A percentile compares a stretch with the other conserved stretches of the same genome.
Evolutionary conservation across 2,113 vertebrate genomes (phyloP).

Genomic region (Helogale parvula): DNA sequence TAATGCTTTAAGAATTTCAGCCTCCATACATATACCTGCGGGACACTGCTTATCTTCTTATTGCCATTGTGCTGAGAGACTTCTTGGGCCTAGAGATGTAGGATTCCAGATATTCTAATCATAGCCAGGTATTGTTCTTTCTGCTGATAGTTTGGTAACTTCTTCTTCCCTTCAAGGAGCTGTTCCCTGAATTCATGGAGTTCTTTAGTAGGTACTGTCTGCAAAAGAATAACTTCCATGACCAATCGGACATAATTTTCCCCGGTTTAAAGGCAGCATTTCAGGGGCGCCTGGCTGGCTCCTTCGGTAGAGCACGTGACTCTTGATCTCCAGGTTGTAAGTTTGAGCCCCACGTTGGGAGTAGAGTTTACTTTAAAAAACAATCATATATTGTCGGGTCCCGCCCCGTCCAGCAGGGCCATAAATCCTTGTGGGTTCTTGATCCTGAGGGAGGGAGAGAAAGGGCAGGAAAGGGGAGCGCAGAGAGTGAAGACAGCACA

Average conservation of each 20-base stretch:
- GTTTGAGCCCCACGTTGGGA: not conserved
- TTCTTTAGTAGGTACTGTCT: slow-evolving; percentile 92
- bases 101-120: slow-evolving; percentile 92
- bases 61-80: slow-evolving; percentile 92
- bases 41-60: slow-evolving; percentile 93
- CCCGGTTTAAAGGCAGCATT: slow-evolving; percentile 85
- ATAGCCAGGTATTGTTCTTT: slow-evolving; percentile 91
- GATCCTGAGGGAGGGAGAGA: too few species aligned
- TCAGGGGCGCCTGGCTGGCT: not conserved
- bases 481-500: too few species aligned
- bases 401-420: too few species aligned
- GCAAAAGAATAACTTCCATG: slow-evolving; percentile 92
- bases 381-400: too few species aligned
- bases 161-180: slow-evolving; percentile 94
- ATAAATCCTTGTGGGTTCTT: too few species aligned
- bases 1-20: slow-evolving; percentile 94
- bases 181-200: slow-evolving; percentile 91
- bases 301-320: not conserved
- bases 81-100: slow-evolving; percentile 92
- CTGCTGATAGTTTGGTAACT: slow-evolving; percentile 92
- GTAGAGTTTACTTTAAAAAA: not conserved
- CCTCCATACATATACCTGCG: slow-evolving; percentile 92
- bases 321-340: not conserved
- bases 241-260: slow-evolving; percentile 92
- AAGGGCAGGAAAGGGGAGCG: too few species aligned